Evolutionary conservation across 2,113 vertebrate genomes (phyloP), one percentile per base, ranked within the genome.

Genomic region (Desmodus rotundus): DNA sequence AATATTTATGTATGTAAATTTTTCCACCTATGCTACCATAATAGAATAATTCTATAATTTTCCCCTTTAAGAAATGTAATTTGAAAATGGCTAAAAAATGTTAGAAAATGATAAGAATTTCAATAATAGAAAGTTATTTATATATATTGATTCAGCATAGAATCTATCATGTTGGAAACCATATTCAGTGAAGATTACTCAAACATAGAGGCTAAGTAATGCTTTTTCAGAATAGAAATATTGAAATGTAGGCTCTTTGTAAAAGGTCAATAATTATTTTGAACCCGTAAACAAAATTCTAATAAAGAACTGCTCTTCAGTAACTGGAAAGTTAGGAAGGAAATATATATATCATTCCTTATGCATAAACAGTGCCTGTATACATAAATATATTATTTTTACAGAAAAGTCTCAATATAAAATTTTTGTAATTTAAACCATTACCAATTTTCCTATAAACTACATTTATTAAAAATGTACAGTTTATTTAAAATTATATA

Each of bases 221-320:
- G 80, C 31, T 83, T 93, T 94, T 94, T 15, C 73, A 87, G 36
- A 77, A 84, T 0, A 93, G 50, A 92, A 95, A 95, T 78, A 82
- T 6, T 82, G 65, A 93, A 87, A 45, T 84, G 12, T 47, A 56
- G 36, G 52, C 10, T 50, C 12, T 61, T 81, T 88, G 73, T 67
- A 26, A 81, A 92, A 93, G 65, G 33, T 47, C 1, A 1, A 83
- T 76, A 94, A 90, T 90, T 93, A 93, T 83, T 96, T 94, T 97
- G 73, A 94, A 50, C 8, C 88, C 86, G 77, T 74, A 91, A 96
- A 14, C 17, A 24, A 89, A 88, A 96, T 63, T 94, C 38, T 82
- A 72, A 89, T 91, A 93, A 95, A 77, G 45, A 86, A 88, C 33
- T 93, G 33, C 31, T 83, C 22, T 86, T 54, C 41, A 43, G 28